phyloP scores from a whole-genome alignment of 2,888 invertebrate genomes.

The Tenthredo mesomela region DNA sequence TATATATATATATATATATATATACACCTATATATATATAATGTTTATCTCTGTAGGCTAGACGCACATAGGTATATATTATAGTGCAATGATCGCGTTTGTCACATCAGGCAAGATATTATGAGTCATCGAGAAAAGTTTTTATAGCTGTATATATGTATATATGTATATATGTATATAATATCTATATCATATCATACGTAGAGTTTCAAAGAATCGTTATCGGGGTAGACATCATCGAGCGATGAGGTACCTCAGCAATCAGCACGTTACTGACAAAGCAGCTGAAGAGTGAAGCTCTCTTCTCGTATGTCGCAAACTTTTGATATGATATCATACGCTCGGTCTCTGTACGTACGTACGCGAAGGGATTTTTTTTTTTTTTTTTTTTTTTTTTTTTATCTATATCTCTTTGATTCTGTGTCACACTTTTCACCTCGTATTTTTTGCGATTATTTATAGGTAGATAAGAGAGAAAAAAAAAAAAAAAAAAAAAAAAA shows the following conservation, averaged over 20 bases:
- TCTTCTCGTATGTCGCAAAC: background rate
- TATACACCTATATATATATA: background rate
- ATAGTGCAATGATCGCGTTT: constrained; percentile 11
- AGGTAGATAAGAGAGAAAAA: background rate
- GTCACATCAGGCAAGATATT: background rate
- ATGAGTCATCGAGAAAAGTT: background rate
- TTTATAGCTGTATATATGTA: background rate
- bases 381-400: background rate
- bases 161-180: background rate
- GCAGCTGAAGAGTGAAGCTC: too few relatives aligned
- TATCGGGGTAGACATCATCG: background rate
- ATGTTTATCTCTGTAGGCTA: background rate
- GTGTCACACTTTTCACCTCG: background rate
- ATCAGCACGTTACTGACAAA: constrained; percentile 10
- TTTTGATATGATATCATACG: constrained; percentile 12
- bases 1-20: background rate
- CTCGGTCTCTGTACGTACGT: background rate
- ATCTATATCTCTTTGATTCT: background rate
- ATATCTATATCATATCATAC: background rate
- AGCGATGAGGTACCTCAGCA: background rate
- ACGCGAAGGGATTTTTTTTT: background rate
- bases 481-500: too few relatives aligned
- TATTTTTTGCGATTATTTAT: background rate
- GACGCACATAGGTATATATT: background rate
- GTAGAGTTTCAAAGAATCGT: constrained; percentile 2